phyloP scores from a whole-genome alignment of 2,113 vertebrate species.

The Oplegnathus fasciatus region DNA sequence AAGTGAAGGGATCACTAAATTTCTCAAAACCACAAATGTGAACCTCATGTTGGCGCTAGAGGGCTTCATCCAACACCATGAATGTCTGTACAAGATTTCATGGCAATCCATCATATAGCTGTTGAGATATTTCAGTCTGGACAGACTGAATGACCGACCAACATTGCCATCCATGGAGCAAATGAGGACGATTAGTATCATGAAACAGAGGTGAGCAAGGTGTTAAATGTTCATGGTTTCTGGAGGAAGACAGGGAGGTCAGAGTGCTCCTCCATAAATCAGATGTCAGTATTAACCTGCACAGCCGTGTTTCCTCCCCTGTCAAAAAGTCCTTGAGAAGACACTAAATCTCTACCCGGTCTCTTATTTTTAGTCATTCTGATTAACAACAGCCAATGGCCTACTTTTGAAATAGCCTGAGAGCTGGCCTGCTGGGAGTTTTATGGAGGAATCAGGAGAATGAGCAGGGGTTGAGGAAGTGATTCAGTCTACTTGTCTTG shows the following conservation, averaged over 20 bases:
- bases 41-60: background rate
- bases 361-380: conserved; percentile 54
- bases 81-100: background rate
- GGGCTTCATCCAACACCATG: background rate
- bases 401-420: conserved; percentile 35
- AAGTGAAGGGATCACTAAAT: background rate
- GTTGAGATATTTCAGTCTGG: background rate
- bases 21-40: background rate
- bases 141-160: background rate
- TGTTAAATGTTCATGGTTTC: conserved; percentile 24
- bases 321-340: conserved; percentile 45
- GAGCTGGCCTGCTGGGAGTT: conserved; percentile 56
- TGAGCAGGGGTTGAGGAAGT: conserved; percentile 32
- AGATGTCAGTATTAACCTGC: conserved; percentile 20
- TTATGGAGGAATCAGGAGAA: conserved; percentile 42
- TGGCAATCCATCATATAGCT: background rate
- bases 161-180: background rate
- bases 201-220: conserved; percentile 3
- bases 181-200: background rate
- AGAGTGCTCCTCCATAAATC: conserved; percentile 34
- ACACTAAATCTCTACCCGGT: conserved; percentile 20
- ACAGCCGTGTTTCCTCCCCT: conserved; percentile 28
- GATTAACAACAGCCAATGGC: conserved; percentile 41
- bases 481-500: conserved; percentile 29
- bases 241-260: conserved; percentile 32